Evolutionary conservation across 2,113 vertebrate genomes (phyloP).

Genomic region (Mirza zaza): DNA sequence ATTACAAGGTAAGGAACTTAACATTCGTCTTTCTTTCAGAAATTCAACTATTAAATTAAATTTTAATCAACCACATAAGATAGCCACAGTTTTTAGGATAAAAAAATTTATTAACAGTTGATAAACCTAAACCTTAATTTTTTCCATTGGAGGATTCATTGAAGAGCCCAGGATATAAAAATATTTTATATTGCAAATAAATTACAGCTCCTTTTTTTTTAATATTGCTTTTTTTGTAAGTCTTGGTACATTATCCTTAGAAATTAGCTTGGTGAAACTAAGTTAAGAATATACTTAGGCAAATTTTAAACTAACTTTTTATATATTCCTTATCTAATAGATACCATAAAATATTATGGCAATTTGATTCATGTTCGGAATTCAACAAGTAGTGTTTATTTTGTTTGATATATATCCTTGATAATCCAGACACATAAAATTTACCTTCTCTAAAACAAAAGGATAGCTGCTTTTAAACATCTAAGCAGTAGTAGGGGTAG

Average conservation of each 20-base stretch:
- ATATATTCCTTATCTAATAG: not conserved
- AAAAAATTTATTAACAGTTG: not conserved
- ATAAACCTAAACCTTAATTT: not conserved
- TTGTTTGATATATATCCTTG: not conserved
- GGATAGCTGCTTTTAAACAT: not conserved
- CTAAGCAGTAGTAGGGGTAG: not conserved
- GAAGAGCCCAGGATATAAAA: not conserved
- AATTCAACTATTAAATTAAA: not conserved
- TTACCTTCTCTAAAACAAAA: not conserved
- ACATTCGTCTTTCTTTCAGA: constrained; percentile 13
- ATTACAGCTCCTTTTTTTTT: not conserved
- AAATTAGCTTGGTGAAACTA: constrained; percentile 30
- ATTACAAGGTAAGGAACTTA: constrained; percentile 88
- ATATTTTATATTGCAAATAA: constrained; percentile 29
- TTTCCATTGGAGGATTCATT: not conserved
- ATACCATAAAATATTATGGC: not conserved
- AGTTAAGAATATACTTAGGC: not conserved
- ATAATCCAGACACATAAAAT: not conserved
- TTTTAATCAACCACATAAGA: constrained; percentile 4
- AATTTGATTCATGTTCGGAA: constrained; percentile 11
- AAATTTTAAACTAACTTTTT: constrained; percentile 44
- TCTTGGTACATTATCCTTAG: not conserved
- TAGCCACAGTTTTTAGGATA: constrained; percentile 10
- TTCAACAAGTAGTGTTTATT: not conserved
- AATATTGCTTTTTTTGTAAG: not conserved